Conservation (phyloP, 1,140 invertebrate species). For the Aphis craccivora region DNA sequence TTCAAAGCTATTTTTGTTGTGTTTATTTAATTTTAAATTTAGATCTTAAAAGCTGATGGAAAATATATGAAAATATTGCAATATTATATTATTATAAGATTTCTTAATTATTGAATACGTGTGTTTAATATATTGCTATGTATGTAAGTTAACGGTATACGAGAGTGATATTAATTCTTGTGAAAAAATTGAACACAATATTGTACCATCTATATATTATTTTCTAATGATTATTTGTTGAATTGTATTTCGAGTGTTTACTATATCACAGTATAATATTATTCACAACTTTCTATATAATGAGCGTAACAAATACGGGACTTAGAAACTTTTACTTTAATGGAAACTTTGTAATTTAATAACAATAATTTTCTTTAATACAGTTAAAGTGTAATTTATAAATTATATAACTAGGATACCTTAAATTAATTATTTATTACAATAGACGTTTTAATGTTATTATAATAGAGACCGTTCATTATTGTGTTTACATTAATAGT, state of each 20-base stretch:
- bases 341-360: conserved; percentile 9
- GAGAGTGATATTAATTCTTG: background rate
- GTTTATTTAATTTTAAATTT: background rate
- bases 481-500: background rate
- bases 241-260: background rate
- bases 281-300: background rate
- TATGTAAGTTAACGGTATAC: background rate
- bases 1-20: background rate
- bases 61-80: background rate
- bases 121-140: background rate
- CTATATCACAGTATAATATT: background rate
- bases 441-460: conserved; percentile 24
- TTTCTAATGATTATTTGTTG: background rate
- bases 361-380: background rate
- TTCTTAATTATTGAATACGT: background rate
- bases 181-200: background rate
- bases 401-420: background rate
- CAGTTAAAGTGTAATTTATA: conserved; percentile 17
- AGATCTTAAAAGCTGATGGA: background rate
- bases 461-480: background rate
- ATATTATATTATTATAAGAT: background rate
- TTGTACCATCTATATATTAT: background rate
- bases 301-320: background rate
- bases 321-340: background rate
- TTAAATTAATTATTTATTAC: background rate